Evolutionary conservation across 2,888 invertebrate species (phyloP).

Genomic region (Cryptocephalus moraei): DNA sequence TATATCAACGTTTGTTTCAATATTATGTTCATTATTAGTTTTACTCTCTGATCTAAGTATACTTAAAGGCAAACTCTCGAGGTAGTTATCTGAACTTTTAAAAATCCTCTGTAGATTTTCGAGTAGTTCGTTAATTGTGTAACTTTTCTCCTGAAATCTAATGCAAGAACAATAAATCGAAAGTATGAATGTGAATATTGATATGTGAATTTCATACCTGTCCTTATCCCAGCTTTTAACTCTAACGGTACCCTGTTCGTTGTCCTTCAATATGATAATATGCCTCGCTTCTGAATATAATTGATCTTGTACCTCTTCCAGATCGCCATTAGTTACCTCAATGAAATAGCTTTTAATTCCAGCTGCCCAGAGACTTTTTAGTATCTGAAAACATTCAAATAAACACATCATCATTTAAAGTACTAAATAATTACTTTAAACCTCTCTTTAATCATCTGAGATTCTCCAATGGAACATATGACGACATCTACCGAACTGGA

Average conservation of each 20-base stretch:
- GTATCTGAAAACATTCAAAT: slow-evolving; percentile 29
- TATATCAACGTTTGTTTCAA: slow-evolving; percentile 46
- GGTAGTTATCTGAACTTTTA: slow-evolving; percentile 30
- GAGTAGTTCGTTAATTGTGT: slow-evolving; percentile 48
- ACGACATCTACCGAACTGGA: slow-evolving; percentile 35
- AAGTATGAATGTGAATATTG: no score
- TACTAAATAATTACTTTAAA: slow-evolving; percentile 29
- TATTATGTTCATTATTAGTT: slow-evolving; percentile 19
- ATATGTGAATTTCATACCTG: slow-evolving; percentile 24
- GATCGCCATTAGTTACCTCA: slow-evolving; percentile 41
- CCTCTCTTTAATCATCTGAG: slow-evolving; percentile 48
- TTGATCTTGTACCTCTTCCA: slow-evolving; percentile 57
- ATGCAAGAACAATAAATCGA: slow-evolving; percentile 3
- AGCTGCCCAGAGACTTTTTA: slow-evolving; percentile 59
- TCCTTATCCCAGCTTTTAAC: slow-evolving; percentile 55
- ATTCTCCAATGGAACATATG: slow-evolving; percentile 52
- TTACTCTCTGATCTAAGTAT: slow-evolving; percentile 29
- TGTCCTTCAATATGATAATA: slow-evolving; percentile 53
- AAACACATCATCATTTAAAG: no score
- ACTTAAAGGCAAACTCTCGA: slow-evolving; percentile 12
- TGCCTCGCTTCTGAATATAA: slow-evolving; percentile 52
- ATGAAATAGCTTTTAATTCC: slow-evolving; percentile 56
- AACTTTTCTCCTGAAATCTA: slow-evolving; percentile 53
- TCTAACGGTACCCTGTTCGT: slow-evolving; percentile 44
- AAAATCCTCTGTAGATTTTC: slow-evolving; percentile 61